A percentile compares a stretch with the other conserved stretches of the same genome.
These are phyloP conservation scores for Drosophila ustulata DNA, from an alignment of 2,888 invertebrate genomes.

Conservation along the genomic window DNA sequence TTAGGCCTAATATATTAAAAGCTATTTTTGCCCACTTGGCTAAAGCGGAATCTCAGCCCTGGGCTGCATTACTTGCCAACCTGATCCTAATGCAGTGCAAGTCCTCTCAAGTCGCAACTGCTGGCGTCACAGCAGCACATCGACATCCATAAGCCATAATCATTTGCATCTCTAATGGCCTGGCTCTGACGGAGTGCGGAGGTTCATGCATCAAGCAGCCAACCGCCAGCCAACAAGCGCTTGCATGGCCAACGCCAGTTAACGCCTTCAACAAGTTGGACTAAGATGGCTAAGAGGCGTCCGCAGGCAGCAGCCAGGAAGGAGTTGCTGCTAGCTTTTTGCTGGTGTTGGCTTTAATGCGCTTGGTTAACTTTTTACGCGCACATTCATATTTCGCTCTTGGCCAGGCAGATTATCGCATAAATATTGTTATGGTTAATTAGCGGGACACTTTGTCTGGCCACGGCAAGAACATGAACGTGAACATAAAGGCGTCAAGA, in stretches of 20 bases:
- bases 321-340: background rate
- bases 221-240: background rate
- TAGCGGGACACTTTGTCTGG: slow-evolving; percentile 72
- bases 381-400: slow-evolving; percentile 57
- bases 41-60: background rate
- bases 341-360: slow-evolving; percentile 57
- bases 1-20: slow-evolving; percentile 8
- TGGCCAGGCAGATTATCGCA: slow-evolving; percentile 63
- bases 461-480: slow-evolving; percentile 10
- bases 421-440: slow-evolving; percentile 82
- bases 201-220: slow-evolving; percentile 67
- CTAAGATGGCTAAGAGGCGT: slow-evolving; percentile 1
- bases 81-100: slow-evolving; percentile 30
- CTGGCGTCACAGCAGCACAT: background rate
- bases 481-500: slow-evolving; percentile 41
- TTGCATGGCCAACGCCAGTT: slow-evolving; percentile 16
- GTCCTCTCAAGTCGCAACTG: background rate
- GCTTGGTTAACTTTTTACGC: slow-evolving; percentile 73
- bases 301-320: background rate
- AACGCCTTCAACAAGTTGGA: slow-evolving; percentile 43
- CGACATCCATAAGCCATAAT: slow-evolving; percentile 69
- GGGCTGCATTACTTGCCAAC: slow-evolving; percentile 14
- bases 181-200: slow-evolving; percentile 46
- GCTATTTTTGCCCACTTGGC: background rate
- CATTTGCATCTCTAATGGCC: slow-evolving; percentile 77